These are phyloP conservation scores for Protobothrops mucrosquamatus DNA, from an alignment of 2,113 vertebrate species.

Conservation along the genomic window DNA sequence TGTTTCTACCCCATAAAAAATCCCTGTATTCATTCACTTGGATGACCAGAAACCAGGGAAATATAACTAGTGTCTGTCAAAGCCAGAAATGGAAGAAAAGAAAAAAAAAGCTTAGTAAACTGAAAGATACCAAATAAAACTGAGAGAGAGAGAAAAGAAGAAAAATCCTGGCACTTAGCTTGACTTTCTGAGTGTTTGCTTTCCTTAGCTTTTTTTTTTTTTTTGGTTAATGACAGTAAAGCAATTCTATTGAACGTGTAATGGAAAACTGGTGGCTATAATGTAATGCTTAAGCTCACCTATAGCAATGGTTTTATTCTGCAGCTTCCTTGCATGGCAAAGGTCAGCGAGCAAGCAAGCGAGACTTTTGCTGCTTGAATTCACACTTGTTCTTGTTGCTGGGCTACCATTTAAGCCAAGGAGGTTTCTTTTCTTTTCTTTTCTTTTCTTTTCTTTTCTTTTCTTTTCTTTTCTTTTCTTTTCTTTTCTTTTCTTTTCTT, in stretches of 20 bases:
- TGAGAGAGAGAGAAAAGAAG: conserved; percentile 38
- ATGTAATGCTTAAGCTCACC: conserved; percentile 51
- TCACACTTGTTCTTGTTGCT: conserved; percentile 18
- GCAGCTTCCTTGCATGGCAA: conserved; percentile 67
- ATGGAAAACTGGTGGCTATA: conserved; percentile 65
- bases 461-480: background rate
- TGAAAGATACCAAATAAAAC: conserved; percentile 63
- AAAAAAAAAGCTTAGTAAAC: conserved; percentile 59
- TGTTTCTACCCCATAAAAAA: conserved; percentile 34
- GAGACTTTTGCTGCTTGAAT: conserved; percentile 29
- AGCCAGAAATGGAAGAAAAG: conserved; percentile 29
- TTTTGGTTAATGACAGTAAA: conserved; percentile 47
- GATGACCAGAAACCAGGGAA: conserved; percentile 71
- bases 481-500: background rate
- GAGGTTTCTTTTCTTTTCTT: conserved; percentile 29
- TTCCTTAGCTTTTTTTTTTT: conserved; percentile 35
- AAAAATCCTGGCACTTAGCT: conserved; percentile 52
- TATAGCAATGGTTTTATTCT: conserved; percentile 63
- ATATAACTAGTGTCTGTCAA: conserved; percentile 59
- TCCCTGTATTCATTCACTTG: conserved; percentile 57
- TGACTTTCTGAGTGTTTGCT: conserved; percentile 50
- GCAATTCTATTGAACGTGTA: conserved; percentile 57
- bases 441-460: conserved; percentile 10
- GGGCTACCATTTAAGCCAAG: conserved; percentile 51
- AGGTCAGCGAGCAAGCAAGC: conserved; percentile 65